These are phyloP conservation scores for Trematocara marginatum DNA, from an alignment of 2,113 vertebrate species.

Conservation along the genomic window DNA sequence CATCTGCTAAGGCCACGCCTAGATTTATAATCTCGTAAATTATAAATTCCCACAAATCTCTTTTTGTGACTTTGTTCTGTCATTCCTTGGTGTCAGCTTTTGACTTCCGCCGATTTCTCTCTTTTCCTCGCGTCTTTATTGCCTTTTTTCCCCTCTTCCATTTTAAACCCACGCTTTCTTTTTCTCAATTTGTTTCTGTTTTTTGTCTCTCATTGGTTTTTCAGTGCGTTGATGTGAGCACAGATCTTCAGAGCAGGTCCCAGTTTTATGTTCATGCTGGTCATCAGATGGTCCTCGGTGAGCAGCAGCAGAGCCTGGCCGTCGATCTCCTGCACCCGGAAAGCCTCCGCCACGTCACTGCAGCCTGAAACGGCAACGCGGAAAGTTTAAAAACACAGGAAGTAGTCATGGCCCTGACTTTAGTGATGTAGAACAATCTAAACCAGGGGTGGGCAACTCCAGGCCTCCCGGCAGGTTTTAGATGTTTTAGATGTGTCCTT, in stretches of 20 bases:
- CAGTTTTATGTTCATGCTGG: conserved; percentile 98
- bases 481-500: no score
- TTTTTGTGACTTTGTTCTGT: conserved; percentile 46
- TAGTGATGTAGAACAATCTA: background rate
- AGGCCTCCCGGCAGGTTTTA: no score
- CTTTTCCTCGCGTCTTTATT: conserved; percentile 6
- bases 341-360: conserved; percentile 91
- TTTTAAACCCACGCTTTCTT: background rate
- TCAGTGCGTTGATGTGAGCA: conserved; percentile 93
- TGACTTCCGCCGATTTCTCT: background rate
- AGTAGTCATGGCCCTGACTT: background rate
- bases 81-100: conserved; percentile 36
- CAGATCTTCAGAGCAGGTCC: conserved; percentile 97
- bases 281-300: conserved; percentile 98
- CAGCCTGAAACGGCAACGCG: conserved; percentile 75
- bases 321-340: conserved; percentile 95
- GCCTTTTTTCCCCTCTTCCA: background rate
- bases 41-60: background rate
- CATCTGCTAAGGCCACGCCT: conserved; percentile 40
- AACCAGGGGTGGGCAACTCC: no score
- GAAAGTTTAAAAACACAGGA: background rate
- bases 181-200: background rate
- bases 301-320: conserved; percentile 95
- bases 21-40: conserved; percentile 24
- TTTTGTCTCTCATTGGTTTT: conserved; percentile 73